phyloP scores from a whole-genome alignment of 1,140 invertebrate genomes.

The Drosophila aff. region DNA sequence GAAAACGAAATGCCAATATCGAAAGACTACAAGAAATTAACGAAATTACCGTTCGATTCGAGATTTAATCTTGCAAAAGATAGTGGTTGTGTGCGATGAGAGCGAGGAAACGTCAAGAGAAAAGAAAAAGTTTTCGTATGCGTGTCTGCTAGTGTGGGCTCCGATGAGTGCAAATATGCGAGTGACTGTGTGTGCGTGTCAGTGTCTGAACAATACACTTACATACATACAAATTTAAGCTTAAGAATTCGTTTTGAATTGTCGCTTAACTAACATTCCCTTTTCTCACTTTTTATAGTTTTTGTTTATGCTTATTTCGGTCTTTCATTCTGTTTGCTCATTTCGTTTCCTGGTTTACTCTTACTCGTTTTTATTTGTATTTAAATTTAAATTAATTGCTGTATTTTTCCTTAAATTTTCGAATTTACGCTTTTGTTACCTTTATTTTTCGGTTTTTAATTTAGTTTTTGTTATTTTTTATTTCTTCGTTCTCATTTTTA shows the following conservation, averaged over 20 bases:
- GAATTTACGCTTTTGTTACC: conserved; percentile 37
- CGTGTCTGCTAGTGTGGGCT: neutral
- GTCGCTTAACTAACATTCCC: conserved; percentile 69
- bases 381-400: conserved; percentile 69
- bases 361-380: conserved; percentile 44
- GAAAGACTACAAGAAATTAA: conserved; percentile 23
- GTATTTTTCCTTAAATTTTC: conserved; percentile 68
- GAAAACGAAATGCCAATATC: conserved; percentile 17
- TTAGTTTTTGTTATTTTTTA: conserved; percentile 49
- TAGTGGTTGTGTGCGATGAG: neutral
- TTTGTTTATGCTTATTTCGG: conserved; percentile 43
- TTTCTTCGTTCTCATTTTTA: conserved; percentile 52
- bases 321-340: conserved; percentile 45
- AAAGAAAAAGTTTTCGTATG: conserved; percentile 30
- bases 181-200: conserved; percentile 19
- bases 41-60: conserved; percentile 20
- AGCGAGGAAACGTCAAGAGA: conserved; percentile 30
- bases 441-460: conserved; percentile 65
- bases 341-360: conserved; percentile 56
- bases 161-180: neutral
- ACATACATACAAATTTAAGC: conserved; percentile 79
- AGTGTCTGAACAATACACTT: conserved; percentile 67
- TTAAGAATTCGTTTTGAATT: conserved; percentile 74
- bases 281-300: conserved; percentile 49
- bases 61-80: conserved; percentile 15